phyloP scores from a whole-genome alignment of 2,113 vertebrate species.

The Columba livia region DNA sequence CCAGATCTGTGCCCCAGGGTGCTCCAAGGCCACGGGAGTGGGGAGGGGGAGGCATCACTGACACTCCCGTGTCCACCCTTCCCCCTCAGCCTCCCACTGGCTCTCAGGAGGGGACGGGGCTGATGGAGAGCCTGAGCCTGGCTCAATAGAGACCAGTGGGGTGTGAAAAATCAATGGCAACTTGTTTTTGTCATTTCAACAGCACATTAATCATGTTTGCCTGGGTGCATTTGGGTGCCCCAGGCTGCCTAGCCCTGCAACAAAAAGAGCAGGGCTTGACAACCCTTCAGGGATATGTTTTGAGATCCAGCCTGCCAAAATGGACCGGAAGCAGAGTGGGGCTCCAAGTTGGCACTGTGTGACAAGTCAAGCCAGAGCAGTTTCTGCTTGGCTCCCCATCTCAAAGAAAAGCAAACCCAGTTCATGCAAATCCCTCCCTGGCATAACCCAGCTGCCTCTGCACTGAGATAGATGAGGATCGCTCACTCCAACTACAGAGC shows the following conservation, averaged over 20 bases:
- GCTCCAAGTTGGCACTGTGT: not conserved
- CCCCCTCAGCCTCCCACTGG: not conserved
- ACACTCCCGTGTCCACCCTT: not conserved
- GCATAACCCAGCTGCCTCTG: not conserved
- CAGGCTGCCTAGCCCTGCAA: not conserved
- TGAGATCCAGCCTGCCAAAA: not conserved
- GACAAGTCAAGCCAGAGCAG: not conserved
- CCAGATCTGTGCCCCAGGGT: not conserved
- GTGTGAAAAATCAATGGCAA: not conserved
- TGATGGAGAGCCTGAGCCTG: not conserved
- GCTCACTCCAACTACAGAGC: not conserved
- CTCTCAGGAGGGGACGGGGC: not conserved
- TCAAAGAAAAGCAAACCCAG: not conserved
- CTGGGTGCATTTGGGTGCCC: not conserved
- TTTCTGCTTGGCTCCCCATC: not conserved
- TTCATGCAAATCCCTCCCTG: not conserved
- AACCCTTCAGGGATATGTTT: rapidly evolving
- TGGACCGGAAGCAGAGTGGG: not conserved
- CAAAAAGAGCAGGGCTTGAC: not conserved
- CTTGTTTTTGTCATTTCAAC: not conserved
- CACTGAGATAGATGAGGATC: not conserved
- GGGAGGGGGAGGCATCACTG: not conserved
- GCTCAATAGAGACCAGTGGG: not conserved
- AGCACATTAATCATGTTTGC: rapidly evolving
- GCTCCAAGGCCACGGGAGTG: not conserved